phyloP scores from a whole-genome alignment of 2,888 invertebrate genomes.

The Dromius quadrimaculatus region DNA sequence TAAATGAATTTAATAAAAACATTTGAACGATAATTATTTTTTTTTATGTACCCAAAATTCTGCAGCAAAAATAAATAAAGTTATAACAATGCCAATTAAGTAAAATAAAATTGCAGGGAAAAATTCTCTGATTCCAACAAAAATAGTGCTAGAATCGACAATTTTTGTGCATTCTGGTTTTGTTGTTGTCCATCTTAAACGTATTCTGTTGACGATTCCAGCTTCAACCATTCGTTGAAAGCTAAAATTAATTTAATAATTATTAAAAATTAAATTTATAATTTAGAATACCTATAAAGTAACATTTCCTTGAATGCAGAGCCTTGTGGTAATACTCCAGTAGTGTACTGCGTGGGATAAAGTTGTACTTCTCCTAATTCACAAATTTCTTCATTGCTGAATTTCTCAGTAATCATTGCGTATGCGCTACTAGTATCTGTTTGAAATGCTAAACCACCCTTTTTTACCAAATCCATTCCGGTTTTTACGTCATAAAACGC shows the following conservation, averaged over 20 bases:
- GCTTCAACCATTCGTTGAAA: constrained; percentile 73
- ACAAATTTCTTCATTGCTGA: constrained; percentile 76
- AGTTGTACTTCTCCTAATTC: constrained; percentile 75
- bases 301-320: constrained; percentile 75
- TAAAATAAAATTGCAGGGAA: constrained; percentile 71
- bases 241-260: constrained; percentile 63
- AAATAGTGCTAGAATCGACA: constrained; percentile 66
- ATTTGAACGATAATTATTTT: too few relatives aligned
- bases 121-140: constrained; percentile 73
- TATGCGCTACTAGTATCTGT: constrained; percentile 77
- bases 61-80: constrained; percentile 63
- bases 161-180: constrained; percentile 72
- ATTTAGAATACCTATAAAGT: constrained; percentile 71
- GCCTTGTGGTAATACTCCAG: constrained; percentile 70
- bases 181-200: constrained; percentile 71
- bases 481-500: constrained; percentile 70
- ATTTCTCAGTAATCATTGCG: constrained; percentile 75
- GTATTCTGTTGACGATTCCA: constrained; percentile 72
- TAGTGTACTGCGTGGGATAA: constrained; percentile 72
- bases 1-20: background rate
- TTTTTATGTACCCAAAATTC: constrained; percentile 61
- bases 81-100: constrained; percentile 66
- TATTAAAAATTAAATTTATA: background rate
- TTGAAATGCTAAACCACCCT: constrained; percentile 79
- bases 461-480: constrained; percentile 72